Percentiles rank a stretch among this genome's conserved stretches.
Evolutionary conservation across 2,113 vertebrate species (phyloP).

Genomic region (Sceloporus undulatus): DNA sequence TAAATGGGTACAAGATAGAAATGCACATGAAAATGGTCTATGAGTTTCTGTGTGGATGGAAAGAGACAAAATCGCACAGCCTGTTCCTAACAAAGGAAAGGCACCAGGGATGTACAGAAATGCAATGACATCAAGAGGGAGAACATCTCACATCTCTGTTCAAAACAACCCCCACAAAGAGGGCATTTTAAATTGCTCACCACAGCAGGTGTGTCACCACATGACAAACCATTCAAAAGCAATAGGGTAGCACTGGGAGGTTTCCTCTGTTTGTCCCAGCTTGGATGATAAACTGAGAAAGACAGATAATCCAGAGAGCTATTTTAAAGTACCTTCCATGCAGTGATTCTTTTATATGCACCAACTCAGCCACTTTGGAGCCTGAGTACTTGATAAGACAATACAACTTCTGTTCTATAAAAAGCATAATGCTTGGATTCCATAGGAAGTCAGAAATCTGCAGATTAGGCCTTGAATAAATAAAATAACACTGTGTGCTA

Average conservation of each 20-base stretch:
- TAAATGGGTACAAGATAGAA: too few species aligned
- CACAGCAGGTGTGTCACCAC: neutral
- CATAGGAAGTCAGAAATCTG: neutral
- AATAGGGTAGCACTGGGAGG: neutral
- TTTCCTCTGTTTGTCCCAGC: neutral
- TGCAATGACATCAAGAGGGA: neutral
- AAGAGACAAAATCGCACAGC: neutral
- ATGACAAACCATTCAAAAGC: neutral
- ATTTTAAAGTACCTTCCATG: conserved; percentile 1
- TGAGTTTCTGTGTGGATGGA: too few species aligned
- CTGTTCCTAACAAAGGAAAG: neutral
- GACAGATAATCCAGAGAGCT: neutral
- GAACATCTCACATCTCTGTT: too few species aligned
- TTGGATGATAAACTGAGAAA: neutral
- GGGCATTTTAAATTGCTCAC: neutral
- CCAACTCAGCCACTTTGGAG: neutral
- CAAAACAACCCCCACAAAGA: neutral
- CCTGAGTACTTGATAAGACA: neutral
- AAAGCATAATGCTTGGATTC: too few species aligned
- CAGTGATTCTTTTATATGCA: neutral
- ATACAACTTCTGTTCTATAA: neutral
- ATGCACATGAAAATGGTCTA: too few species aligned
- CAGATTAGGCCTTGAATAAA: neutral
- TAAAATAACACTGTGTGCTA: conserved; percentile 16
- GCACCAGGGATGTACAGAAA: neutral